phyloP scores from a whole-genome alignment of 2,113 vertebrate genomes.

The Alethe castanea region DNA sequence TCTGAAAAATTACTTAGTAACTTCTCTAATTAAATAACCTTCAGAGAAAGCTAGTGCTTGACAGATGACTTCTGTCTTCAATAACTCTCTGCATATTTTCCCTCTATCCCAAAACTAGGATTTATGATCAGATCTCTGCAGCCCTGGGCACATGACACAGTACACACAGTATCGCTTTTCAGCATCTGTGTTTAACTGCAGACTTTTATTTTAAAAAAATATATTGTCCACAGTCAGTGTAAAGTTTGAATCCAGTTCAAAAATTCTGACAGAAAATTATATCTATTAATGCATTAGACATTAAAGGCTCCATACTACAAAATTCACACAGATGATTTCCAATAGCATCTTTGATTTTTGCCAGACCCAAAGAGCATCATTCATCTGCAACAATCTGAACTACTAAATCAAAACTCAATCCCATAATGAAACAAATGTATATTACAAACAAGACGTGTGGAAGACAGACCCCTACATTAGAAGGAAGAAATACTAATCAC shows the following conservation, averaged over 20 bases:
- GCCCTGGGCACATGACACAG: not conserved
- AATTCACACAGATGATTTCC: not conserved
- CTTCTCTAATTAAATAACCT: not conserved
- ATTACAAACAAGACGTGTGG: not conserved
- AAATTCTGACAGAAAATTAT: not conserved
- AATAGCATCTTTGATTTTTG: not conserved
- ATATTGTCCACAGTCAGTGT: not conserved
- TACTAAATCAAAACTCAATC: not conserved
- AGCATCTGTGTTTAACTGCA: not conserved
- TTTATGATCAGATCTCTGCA: not conserved
- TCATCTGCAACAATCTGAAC: not conserved
- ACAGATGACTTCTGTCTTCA: not conserved
- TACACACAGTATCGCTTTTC: rapidly evolving
- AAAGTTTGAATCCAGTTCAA: not conserved
- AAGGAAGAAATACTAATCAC: not conserved
- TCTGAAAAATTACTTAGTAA: conserved; percentile 13
- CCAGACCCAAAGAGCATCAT: not conserved
- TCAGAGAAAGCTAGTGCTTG: not conserved
- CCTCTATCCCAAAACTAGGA: not conserved
- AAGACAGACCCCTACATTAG: not conserved
- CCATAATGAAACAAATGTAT: not conserved
- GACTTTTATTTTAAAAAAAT: not conserved
- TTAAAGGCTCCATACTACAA: not conserved
- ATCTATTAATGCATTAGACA: not conserved
- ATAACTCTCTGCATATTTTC: not conserved